Percentiles rank a stretch among this genome's conserved stretches.
Conservation (phyloP, 1,140 invertebrate genomes). For the Coboldia fuscipes region DNA sequence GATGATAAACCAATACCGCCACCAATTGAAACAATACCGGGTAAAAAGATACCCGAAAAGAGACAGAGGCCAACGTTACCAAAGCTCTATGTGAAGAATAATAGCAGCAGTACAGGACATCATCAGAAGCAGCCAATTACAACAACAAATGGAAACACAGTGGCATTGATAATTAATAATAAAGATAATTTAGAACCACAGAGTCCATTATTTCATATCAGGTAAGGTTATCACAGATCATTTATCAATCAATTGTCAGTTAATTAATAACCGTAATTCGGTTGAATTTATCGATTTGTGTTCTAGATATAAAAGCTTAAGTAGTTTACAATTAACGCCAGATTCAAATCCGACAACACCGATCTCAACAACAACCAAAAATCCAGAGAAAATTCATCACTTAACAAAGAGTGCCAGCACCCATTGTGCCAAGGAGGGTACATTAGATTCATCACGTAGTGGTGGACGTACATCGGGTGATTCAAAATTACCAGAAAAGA, state of each 20-base stretch:
- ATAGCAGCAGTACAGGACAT: conserved; percentile 19
- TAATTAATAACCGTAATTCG: neutral
- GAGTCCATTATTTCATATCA: conserved; percentile 20
- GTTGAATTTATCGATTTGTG: neutral
- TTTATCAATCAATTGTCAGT: neutral
- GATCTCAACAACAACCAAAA: conserved; percentile 18
- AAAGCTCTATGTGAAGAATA: conserved; percentile 59
- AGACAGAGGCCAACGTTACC: conserved; percentile 34
- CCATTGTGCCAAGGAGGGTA: conserved; percentile 30
- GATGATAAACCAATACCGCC: conserved; percentile 63
- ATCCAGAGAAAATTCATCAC: conserved; percentile 6
- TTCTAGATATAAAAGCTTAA: conserved; percentile 19
- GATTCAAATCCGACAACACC: conserved; percentile 14
- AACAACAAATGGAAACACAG: neutral
- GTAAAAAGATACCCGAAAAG: conserved; percentile 43
- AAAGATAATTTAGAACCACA: conserved; percentile 13
- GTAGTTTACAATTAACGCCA: conserved; percentile 19
- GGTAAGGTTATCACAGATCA: conserved; percentile 8
- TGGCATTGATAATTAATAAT: neutral
- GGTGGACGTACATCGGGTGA: conserved; percentile 66
- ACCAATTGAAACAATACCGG: conserved; percentile 75
- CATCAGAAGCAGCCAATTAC: neutral
- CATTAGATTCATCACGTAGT: conserved; percentile 70
- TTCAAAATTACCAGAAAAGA: conserved; percentile 64
- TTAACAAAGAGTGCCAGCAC: conserved; percentile 6